A percentile compares a stretch with the other conserved stretches of the same genome.
These are phyloP conservation scores for Prenolepis imparis DNA, from an alignment of 2,888 invertebrate species.

Conservation along the genomic window DNA sequence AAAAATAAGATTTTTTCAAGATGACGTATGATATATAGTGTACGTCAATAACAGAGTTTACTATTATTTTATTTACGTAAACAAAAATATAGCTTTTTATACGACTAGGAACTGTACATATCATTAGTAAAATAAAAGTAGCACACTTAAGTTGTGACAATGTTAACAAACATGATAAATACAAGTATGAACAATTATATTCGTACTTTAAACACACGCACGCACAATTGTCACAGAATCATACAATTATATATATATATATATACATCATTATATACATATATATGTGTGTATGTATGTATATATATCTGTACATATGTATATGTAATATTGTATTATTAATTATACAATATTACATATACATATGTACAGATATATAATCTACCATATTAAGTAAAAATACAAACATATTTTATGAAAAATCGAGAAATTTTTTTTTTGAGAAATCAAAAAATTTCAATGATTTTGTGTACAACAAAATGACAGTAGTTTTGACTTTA, in stretches of 20 bases:
- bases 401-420: background rate
- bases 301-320: background rate
- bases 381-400: background rate
- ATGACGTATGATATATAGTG: slow-evolving; percentile 43
- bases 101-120: slow-evolving; percentile 66
- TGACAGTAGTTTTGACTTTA: background rate
- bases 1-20: slow-evolving; percentile 27
- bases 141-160: background rate
- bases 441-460: background rate
- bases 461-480: background rate
- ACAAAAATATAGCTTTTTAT: slow-evolving; percentile 47
- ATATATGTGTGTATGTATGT: background rate
- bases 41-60: slow-evolving; percentile 16
- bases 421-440: background rate
- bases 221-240: background rate
- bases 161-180: slow-evolving; percentile 2
- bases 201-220: background rate
- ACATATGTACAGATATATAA: background rate
- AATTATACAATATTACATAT: background rate
- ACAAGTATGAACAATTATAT: background rate
- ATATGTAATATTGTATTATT: background rate
- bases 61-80: slow-evolving; percentile 44
- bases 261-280: background rate
- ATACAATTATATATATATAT: background rate
- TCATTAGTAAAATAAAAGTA: slow-evolving; percentile 42